Base-by-base conservation (phyloP, 2,797 vertebrate species). In the Peromyscus melanophrys region DNA sequence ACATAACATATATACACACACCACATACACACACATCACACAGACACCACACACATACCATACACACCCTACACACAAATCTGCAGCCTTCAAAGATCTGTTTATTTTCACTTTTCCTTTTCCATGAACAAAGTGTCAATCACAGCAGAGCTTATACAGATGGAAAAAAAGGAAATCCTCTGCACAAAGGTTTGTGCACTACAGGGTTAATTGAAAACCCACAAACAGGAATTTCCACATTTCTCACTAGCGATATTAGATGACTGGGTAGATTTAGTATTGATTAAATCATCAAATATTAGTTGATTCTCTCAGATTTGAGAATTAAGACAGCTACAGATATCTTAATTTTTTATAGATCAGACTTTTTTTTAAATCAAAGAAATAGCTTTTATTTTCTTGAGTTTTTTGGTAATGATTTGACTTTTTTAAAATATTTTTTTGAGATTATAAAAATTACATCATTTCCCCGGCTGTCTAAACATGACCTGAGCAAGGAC, bases 241-340 rank as follows among this genome's bases (percentile, higher is more conserved):
- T 95, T 29, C 34, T 49, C 4, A 75, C 5, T 6, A 27, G 11
- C 55, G 46, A 78, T 90, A 16, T 69, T 75, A 59, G 40, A 46
- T 76, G 10, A 2, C 73, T 88, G 76, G 46, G 34, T 43, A 93
- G 43, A 85, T 16, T 13, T 59, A 84, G 61, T 85, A 25, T 29
- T 67, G 17, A 76, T 67, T 31, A 78, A 92, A 80, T 92, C 43
- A 89, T 57, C 84, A 61, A 92, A 83, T 92, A 89, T 0, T 83
- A 43, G 27, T 34, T 69, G 16, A 94, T 77, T 61, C 8, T 43
- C 27, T 87, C 34, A 76, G 52, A 85, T 55, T 77, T 76, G 59
- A 88, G 27, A 92, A 91, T 34, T 67, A 29, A 37, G n/a, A n/a
- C 65, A 87, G 49, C 73, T 77, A 31, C 52, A 49, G 49, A 49